Conservation (phyloP, 1,140 invertebrate genomes). For the Pseudomyrmex pallidus region DNA sequence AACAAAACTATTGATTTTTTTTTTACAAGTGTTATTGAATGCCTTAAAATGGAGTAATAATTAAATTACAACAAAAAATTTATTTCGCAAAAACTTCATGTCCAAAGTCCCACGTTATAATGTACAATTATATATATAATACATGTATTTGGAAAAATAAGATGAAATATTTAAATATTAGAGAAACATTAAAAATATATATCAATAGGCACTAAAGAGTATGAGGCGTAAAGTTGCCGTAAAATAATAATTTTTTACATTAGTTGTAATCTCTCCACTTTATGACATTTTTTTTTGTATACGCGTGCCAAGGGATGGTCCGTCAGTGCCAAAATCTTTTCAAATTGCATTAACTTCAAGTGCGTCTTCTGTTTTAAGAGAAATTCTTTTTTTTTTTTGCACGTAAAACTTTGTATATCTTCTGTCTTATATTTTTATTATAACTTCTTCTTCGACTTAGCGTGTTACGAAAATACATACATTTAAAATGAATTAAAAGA, state of each 20-base stretch:
- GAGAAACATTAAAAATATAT: constrained; percentile 24
- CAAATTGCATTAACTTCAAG: constrained; percentile 7
- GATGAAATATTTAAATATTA: constrained; percentile 38
- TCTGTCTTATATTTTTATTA: constrained; percentile 3
- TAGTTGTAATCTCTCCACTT: constrained; percentile 69
- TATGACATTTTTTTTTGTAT: constrained; percentile 32
- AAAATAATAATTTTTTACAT: constrained; percentile 29
- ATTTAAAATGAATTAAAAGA: constrained; percentile 36
- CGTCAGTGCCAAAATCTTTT: constrained; percentile 40
- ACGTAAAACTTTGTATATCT: constrained; percentile 29
- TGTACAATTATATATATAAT: not conserved
- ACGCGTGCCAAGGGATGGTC: constrained; percentile 63
- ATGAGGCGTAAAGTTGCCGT: not conserved
- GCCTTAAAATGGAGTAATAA: constrained; percentile 69
- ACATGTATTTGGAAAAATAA: not conserved
- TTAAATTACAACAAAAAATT: constrained; percentile 40
- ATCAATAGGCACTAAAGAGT: constrained; percentile 14
- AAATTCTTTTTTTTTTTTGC: constrained; percentile 3
- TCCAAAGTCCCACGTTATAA: not conserved
- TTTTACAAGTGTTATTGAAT: constrained; percentile 49
- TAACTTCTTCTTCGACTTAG: constrained; percentile 2
- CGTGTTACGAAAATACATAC: not conserved
- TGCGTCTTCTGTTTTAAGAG: not conserved
- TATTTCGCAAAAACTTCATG: constrained; percentile 23
- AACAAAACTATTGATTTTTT: constrained; percentile 20